These are phyloP conservation scores for Drosophila pachea DNA, from an alignment of 1,140 invertebrate species.

Conservation along the genomic window DNA sequence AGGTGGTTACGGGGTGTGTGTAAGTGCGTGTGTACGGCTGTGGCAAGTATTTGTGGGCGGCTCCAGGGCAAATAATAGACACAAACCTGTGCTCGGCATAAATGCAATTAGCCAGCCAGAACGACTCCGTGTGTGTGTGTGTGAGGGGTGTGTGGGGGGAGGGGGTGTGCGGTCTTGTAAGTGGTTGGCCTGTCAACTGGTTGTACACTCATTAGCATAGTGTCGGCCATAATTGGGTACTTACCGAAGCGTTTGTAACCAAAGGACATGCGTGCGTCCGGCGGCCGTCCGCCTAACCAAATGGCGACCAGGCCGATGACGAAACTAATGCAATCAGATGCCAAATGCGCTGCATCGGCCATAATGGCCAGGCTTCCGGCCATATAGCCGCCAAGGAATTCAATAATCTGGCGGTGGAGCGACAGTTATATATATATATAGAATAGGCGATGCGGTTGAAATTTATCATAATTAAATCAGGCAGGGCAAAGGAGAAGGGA, in stretches of 20 bases:
- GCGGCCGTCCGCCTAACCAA: slow-evolving; percentile 83
- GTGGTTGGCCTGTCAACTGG: slow-evolving; percentile 26
- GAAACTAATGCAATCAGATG: slow-evolving; percentile 91
- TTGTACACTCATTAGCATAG: slow-evolving; percentile 52
- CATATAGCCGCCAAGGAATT: slow-evolving; percentile 87
- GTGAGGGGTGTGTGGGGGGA: neutral
- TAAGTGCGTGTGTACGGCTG: slow-evolving; percentile 4
- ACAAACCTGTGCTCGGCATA: slow-evolving; percentile 24
- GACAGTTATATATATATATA: slow-evolving; percentile 15
- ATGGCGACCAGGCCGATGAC: slow-evolving; percentile 88
- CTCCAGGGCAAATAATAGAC: slow-evolving; percentile 31
- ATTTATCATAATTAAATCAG: slow-evolving; percentile 65
- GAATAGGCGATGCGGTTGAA: slow-evolving; percentile 25
- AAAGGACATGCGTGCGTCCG: slow-evolving; percentile 87
- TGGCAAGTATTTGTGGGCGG: neutral
- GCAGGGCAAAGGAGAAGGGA: neutral
- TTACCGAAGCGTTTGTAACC: slow-evolving; percentile 89
- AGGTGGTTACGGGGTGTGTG: neutral
- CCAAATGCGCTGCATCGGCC: slow-evolving; percentile 90
- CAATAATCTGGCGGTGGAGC: slow-evolving; percentile 81
- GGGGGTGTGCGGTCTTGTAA: neutral
- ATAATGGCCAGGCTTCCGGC: slow-evolving; percentile 90
- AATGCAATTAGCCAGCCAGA: slow-evolving; percentile 39
- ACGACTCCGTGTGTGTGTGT: slow-evolving; percentile 12
- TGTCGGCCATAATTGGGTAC: slow-evolving; percentile 58